These are phyloP conservation scores for Cremastinae sp. DNA, from an alignment of 2,888 invertebrate genomes.

Conservation along the genomic window DNA sequence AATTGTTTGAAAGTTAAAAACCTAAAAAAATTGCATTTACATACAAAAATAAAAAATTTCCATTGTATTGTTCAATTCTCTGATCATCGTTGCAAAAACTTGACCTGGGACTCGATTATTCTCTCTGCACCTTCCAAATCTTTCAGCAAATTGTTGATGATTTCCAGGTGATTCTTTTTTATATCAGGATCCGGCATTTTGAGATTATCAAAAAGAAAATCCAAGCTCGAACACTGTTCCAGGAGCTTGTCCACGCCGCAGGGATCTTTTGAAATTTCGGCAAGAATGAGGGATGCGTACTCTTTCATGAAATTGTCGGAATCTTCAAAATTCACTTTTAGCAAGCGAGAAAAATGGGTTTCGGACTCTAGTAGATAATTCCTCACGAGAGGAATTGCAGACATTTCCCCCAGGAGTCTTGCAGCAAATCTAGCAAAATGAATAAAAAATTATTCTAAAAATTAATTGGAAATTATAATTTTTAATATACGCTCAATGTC, in stretches of 20 bases:
- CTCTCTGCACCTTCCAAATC: constrained; percentile 81
- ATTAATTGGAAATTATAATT: constrained; percentile 16
- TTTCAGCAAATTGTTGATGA: constrained; percentile 82
- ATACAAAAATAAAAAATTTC: background rate
- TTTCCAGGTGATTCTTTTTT: constrained; percentile 83
- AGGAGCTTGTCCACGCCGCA: constrained; percentile 81
- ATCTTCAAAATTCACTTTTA: constrained; percentile 77
- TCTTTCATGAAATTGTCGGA: constrained; percentile 82
- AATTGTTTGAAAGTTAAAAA: constrained; percentile 81
- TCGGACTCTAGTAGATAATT: constrained; percentile 80
- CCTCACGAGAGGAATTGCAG: constrained; percentile 81
- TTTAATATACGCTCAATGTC: constrained; percentile 34
- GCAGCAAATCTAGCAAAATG: constrained; percentile 80
- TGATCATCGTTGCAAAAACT: background rate
- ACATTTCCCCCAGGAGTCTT: constrained; percentile 82
- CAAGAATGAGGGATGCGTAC: constrained; percentile 82
- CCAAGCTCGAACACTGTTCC: constrained; percentile 79
- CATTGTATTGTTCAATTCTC: background rate
- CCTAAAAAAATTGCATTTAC: constrained; percentile 67
- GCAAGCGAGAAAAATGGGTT: constrained; percentile 80
- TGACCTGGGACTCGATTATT: constrained; percentile 73
- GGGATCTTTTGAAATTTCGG: constrained; percentile 82
- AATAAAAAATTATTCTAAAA: too few relatives aligned
- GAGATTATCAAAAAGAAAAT: constrained; percentile 81
- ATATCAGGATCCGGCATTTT: constrained; percentile 83